phyloP scores from a whole-genome alignment of 2,888 invertebrate species.

The Slavum lentiscoides region DNA sequence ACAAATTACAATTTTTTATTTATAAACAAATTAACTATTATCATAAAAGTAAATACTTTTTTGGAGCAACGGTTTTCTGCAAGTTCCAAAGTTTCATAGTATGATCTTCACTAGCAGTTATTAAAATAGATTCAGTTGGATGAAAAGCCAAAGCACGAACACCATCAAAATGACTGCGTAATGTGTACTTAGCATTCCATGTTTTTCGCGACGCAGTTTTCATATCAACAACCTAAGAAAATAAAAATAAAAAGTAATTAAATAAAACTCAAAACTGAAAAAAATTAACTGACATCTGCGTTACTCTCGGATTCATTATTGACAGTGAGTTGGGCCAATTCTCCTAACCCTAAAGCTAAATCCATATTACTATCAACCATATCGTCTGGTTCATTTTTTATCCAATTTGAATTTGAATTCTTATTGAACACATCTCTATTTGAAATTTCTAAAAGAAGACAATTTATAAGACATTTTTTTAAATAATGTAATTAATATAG shows the following conservation, averaged over 20 bases:
- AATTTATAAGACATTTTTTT: not conserved
- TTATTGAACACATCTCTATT: conserved; percentile 43
- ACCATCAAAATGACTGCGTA: conserved; percentile 92
- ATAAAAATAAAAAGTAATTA: not conserved
- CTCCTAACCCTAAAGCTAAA: conserved; percentile 84
- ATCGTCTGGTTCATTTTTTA: conserved; percentile 57
- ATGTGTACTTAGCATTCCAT: conserved; percentile 95
- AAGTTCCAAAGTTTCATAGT: conserved; percentile 99
- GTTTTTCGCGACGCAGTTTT: conserved; percentile 91
- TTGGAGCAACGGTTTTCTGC: conserved; percentile 95
- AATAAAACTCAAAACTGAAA: not conserved
- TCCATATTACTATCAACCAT: conserved; percentile 67
- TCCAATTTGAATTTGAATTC: conserved; percentile 49
- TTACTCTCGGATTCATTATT: conserved; percentile 95
- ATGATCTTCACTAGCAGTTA: conserved; percentile 98
- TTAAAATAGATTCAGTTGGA: conserved; percentile 92
- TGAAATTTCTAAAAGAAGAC: conserved; percentile 27
- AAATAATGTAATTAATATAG: not conserved
- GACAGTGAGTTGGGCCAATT: conserved; percentile 94
- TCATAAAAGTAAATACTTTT: conserved; percentile 68
- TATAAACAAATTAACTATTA: conserved; percentile 16
- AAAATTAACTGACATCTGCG: conserved; percentile 61
- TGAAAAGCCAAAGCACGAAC: conserved; percentile 90
- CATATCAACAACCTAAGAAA: conserved; percentile 67
- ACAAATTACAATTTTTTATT: conserved; percentile 55